Evolutionary conservation across 2,113 vertebrate genomes (phyloP), one percentile per base, ranked within the genome.

Genomic region (Cricetomys ansorgei): DNA sequence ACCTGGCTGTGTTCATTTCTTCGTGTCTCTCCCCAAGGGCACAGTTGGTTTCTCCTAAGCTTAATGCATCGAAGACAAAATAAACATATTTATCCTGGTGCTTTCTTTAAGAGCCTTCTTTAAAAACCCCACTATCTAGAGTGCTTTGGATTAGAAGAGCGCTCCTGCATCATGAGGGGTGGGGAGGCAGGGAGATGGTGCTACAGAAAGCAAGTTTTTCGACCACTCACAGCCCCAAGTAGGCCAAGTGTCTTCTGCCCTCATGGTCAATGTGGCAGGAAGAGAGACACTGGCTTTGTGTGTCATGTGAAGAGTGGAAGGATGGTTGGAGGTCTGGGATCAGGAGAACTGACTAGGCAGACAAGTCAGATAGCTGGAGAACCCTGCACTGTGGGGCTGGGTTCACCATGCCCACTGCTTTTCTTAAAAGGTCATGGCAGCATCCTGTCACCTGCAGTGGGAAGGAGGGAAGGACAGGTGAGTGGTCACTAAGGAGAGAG

Each of bases 191-290:
- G 19, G 29, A 0, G 23, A 5, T 6, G 65, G 34, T 10, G 64
- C 23, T 3, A 0, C 0, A 31, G 50, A 27, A 15, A 34, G 25
- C 55, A 43, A 27, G 13, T 15, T 3, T 3, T 0, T 45, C 23
- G 0, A 57, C 73, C 3, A 1, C 31, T 0, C 9, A 13, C 25
- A 6, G n/a, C 4, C 62, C 77, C 3, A 0, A 11, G 13, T 3
- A 1, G 12, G 17, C 27, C 34, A 7, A 15, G 37, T 55, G n/a
- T 67, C 64, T 9, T n/a, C 50, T 85, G 25, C 7, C 59, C 17
- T 11, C 4, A 3, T 7, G 34, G 43, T 7, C 34, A 6, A 3
- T 4, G 7, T 2, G 0, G 27, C 5, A 2, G 15, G 45, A 43
- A 3, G 64, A 64, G 6, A 25, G 29, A 12, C 0, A 0, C 45